Percentiles rank a stretch among this genome's conserved stretches.
These are phyloP conservation scores for Parauchenoglanis punctatus DNA, from an alignment of 2,797 vertebrate species.

Conservation along the genomic window DNA sequence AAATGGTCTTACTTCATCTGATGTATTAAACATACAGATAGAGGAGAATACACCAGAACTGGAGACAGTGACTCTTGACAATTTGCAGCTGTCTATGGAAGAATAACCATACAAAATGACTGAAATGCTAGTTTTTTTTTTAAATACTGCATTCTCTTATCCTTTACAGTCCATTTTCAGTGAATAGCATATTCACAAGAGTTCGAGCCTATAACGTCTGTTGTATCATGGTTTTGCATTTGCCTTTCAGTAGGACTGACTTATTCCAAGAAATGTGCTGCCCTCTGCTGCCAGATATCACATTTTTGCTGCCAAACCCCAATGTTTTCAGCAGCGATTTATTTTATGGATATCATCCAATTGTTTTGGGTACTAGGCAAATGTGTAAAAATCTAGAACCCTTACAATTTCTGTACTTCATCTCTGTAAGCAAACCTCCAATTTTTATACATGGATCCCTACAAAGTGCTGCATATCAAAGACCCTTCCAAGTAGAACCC, in stretches of 20 bases:
- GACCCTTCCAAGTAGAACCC: neutral
- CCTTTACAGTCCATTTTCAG: neutral
- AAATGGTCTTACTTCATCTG: neutral
- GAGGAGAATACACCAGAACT: constrained; percentile 14
- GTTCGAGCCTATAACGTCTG: neutral
- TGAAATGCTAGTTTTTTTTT: too few species aligned
- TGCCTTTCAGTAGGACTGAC: neutral
- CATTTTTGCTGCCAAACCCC: neutral
- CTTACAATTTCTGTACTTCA: neutral
- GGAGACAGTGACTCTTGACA: constrained; percentile 33
- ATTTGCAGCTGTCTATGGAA: constrained; percentile 31
- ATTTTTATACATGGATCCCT: neutral
- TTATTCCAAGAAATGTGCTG: neutral
- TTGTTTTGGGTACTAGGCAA: neutral
- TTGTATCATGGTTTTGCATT: neutral
- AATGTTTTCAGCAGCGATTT: neutral
- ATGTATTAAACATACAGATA: neutral
- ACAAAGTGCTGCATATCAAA: neutral
- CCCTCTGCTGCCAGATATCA: constrained; percentile 13
- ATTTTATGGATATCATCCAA: neutral
- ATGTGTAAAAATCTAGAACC: neutral
- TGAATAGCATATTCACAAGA: neutral
- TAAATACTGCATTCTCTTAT: neutral
- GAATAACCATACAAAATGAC: neutral
- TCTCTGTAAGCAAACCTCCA: neutral